Evolutionary conservation across 53 echinoderm and acorn worm genomes (phyloP).

Genomic region (Antedon mediterranea): DNA sequence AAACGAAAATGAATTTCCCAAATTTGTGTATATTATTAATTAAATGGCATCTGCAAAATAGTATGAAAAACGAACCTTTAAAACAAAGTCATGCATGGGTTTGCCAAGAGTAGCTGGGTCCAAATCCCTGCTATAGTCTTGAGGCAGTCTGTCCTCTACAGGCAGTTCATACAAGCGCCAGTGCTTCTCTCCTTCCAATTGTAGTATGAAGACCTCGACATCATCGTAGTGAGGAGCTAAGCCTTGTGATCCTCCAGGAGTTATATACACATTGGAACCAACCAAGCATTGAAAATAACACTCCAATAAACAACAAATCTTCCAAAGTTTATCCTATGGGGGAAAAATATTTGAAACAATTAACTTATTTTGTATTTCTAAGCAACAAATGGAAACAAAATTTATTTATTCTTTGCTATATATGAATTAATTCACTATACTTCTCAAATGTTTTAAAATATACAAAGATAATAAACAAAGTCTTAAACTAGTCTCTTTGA

Average conservation of each 20-base stretch:
- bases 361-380: background rate
- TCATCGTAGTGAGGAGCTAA: conserved; percentile 95
- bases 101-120: conserved; percentile 40
- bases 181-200: conserved; percentile 72
- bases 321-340: conserved; percentile 75
- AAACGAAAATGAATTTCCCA: background rate
- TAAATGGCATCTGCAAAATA: background rate
- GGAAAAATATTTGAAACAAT: background rate
- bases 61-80: conserved; percentile 46
- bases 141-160: conserved; percentile 29
- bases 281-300: conserved; percentile 57
- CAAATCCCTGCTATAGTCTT: conserved; percentile 76
- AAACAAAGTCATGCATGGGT: conserved; percentile 54
- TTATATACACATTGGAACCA: conserved; percentile 93
- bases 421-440: too few species aligned
- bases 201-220: conserved; percentile 89
- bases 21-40: background rate
- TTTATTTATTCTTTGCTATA: too few species aligned
- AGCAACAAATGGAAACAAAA: too few species aligned
- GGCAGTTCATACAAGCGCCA: conserved; percentile 77
- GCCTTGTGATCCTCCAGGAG: conserved; percentile 71
- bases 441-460: too few species aligned
- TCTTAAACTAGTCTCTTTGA: too few species aligned
- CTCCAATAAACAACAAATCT: conserved; percentile 53
- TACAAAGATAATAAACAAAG: too few species aligned